Base-by-base conservation (phyloP, 1,140 invertebrate species). In the Aradophagus sp. region DNA sequence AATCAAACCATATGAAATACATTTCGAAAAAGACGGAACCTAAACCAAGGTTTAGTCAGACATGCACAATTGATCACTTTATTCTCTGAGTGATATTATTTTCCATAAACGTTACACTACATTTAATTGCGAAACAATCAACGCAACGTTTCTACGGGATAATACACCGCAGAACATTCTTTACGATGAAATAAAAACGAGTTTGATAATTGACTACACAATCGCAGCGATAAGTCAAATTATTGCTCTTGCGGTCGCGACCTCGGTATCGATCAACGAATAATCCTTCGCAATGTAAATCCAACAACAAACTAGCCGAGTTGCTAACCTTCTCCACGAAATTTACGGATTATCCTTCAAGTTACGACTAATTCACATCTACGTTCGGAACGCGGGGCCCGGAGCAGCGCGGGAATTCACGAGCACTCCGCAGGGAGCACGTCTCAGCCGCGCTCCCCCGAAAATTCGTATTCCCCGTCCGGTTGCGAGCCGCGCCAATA, bases 281-380 rank as follows among this genome's bases (percentile, higher is more conserved):
- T 70, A 62, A 70, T 63, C 52, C 35, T 52, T 63, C 14, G 58
- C 52, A 47, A 62, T 63, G 52, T 63, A 62, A 69, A 69, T 62
- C 50, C 58, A 36, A 11, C 34, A 11, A 26, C 50, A 36, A 44
- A 62, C 42, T 62, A 48, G 58, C 39, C 48, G 65, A 71, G 59
- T 71, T 71, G 38, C 19, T 52, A 45, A 62, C 58, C 58, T 59
- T 52, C 19, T 23, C 47, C 44, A 38, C 35, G 39, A 58, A 16
- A 32, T 47, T 58, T 35, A 35, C 48, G 53, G 59, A 63, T 71
- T 63, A 71, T 63, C 58, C 59, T 63, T 52, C 47, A 71, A 71
- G 45, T 71, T 63, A 71, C 67, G 47, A 53, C 67, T 71, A 65
- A 71, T 71, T 71, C 67, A 59, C 50, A 59, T 63, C 67, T 63